A percentile compares a stretch with the other conserved stretches of the same genome.
These are phyloP conservation scores for Dicyrtomina minuta DNA, from an alignment of 2,888 invertebrate species.

Conservation along the genomic window DNA sequence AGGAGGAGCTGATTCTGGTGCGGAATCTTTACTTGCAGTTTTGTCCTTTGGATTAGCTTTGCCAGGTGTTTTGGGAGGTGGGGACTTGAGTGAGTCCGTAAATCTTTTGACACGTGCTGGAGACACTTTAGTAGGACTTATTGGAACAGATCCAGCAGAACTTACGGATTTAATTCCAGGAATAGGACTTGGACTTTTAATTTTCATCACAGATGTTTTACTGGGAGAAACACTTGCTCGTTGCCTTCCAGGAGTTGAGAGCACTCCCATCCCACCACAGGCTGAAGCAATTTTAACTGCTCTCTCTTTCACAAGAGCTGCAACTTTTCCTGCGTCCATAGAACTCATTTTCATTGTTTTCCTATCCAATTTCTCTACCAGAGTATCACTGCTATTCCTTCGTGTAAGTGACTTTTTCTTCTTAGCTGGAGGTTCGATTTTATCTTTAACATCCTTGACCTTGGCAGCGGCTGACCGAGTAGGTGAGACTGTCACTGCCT, in stretches of 20 bases:
- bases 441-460: not conserved
- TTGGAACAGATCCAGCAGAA: constrained; percentile 27
- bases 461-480: not conserved
- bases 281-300: constrained; percentile 41
- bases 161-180: constrained; percentile 2
- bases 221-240: constrained; percentile 24
- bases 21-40: constrained; percentile 16
- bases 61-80: not conserved
- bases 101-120: constrained; percentile 22
- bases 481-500: not conserved
- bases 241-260: constrained; percentile 30
- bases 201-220: constrained; percentile 14
- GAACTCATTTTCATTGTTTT: constrained; percentile 41
- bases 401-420: constrained; percentile 22
- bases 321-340: constrained; percentile 49
- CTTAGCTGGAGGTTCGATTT: constrained; percentile 3
- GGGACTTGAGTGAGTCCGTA: constrained; percentile 14
- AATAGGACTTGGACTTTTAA: constrained; percentile 30
- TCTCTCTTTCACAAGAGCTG: constrained; percentile 50
- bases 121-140: constrained; percentile 41
- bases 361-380: constrained; percentile 43
- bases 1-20: not conserved
- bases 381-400: constrained; percentile 37
- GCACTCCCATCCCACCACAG: constrained; percentile 20
- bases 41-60: constrained; percentile 4